Base-by-base conservation (phyloP, 2,888 invertebrate species). In the Dolichopus griseipennis region DNA sequence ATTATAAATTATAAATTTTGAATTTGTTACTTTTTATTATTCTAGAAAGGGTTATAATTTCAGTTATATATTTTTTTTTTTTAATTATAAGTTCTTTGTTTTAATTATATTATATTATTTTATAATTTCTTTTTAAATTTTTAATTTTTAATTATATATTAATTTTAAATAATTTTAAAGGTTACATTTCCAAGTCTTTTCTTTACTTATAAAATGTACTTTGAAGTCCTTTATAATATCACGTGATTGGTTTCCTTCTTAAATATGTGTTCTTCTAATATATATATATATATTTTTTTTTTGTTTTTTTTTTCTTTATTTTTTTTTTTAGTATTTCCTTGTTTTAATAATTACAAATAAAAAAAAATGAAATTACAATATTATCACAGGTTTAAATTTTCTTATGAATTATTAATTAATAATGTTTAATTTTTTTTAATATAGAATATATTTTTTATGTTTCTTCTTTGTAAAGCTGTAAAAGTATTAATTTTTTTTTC, bases 171-270 rank as follows among this genome's bases (percentile, higher is more conserved):
- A 34, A 64, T 37, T 64, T 64, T 64, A 33, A 21, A 62, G 52
- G 52, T 27, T 63, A 63, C 63, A 63, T 63, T 63, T 63, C 63
- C 63, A 63, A 63, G 63, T 63, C 63, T 64, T 64, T 64, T 64
- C 37, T 64, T 64, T 64, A 34, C 33, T 64, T 34, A 34, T 64
- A 34, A 64, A 64, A 34, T 64, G 37, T 34, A 64, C 33, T 64
- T 64, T 64, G 64, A 27, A 27, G 27, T 27, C 63, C 15, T 63
- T 63, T 63, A 63, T 63, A 62, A 63, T 63, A 63, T 63, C 52
- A 52, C 52, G 52, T 52, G 52, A 52, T 52, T 52, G 52, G 52
- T 52, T 52, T 12, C 52, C 52, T 52, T 52, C 52, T 52, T 52
- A 52, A 52, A 52, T 52, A 52, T 52, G 52, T 52, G 52, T 52